Percentiles rank a stretch among this genome's conserved stretches.
These are phyloP conservation scores for Clarias fuscus DNA, from an alignment of 2,797 vertebrate genomes.

Conservation along the genomic window DNA sequence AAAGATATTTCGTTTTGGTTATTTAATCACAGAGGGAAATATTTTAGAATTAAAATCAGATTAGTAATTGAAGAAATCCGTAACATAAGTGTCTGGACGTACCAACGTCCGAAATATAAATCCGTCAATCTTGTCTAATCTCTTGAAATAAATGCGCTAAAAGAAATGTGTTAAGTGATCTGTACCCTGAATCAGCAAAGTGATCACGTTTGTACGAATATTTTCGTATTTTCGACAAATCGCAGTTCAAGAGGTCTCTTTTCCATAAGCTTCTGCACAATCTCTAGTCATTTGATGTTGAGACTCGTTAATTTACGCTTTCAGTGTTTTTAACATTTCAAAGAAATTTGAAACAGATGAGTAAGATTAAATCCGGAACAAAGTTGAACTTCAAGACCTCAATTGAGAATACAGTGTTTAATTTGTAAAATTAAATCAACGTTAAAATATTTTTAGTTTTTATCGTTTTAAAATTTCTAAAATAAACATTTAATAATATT, in stretches of 20 bases:
- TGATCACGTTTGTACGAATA: not conserved
- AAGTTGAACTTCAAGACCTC: not conserved
- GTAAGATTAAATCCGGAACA: not conserved
- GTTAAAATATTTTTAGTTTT: not conserved
- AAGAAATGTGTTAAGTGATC: not conserved
- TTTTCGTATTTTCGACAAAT: not conserved
- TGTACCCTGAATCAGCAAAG: not conserved
- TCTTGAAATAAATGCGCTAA: not conserved
- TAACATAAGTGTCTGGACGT: not conserved
- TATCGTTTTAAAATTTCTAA: not conserved
- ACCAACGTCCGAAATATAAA: not conserved
- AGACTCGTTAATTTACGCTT: not conserved
- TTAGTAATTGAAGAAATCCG: not conserved
- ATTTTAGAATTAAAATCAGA: not conserved
- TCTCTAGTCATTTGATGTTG: not conserved
- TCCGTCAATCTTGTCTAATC: not conserved
- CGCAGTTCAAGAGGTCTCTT: not conserved
- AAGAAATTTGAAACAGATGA: not conserved
- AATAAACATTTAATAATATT: not conserved
- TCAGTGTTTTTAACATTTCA: not conserved
- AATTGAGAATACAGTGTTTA: not conserved
- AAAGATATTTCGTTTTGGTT: not conserved
- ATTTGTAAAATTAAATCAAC: not conserved
- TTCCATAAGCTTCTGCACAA: not conserved
- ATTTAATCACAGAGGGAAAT: not conserved